Base-by-base conservation (phyloP, 2,113 vertebrate species). In the Ursus arctos region DNA sequence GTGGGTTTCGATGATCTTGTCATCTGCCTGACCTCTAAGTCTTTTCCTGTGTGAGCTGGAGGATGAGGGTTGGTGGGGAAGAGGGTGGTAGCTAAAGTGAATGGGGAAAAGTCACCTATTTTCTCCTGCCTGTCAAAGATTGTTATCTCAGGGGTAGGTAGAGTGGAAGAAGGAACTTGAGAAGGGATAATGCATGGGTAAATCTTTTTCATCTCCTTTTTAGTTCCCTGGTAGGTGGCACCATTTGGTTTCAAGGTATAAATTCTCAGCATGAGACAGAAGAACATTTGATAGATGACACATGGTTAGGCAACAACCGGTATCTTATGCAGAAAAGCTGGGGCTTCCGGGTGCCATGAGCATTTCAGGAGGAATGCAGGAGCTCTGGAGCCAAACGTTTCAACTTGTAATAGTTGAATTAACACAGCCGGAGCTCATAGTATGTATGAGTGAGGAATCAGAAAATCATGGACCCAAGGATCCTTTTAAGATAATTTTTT, bases 281-380 rank as follows among this genome's bases (percentile, higher is more conserved):
- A 59, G 69, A 88, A 92, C 77, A 53, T 67, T 72, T 63, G 61
- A 53, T 79, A 61, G 65, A 72, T 55, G 76, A 87, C 33, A 79
- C 53, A 55, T 16, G 31, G 33, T 61, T 76, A 83, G 80, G 69
- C 47, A 91, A 59, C 18, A 19, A 63, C 61, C 67, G 77, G 18
- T 33, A 59, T 94, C 88, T 97, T 77, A 61, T 15, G 7, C 18
- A 53, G 93, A 86, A 95, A 92, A 82, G 53, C 92, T 57, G 65
- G 71, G n/a, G 43, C 26, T 76, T 92, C 11, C 9, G 4, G 71
- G 80, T 88, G 36, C 83, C 7, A 0, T 43, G 84, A 91, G 21
- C 51, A n/a, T 76, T 85, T 94, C 36, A 77, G 83, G 61, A 85
- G 67, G 24, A 65, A 89, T 57, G 74, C 94, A 77, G 15, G 13